Conservation (phyloP, 2,888 invertebrate species). For the Trachelus tabidus region DNA sequence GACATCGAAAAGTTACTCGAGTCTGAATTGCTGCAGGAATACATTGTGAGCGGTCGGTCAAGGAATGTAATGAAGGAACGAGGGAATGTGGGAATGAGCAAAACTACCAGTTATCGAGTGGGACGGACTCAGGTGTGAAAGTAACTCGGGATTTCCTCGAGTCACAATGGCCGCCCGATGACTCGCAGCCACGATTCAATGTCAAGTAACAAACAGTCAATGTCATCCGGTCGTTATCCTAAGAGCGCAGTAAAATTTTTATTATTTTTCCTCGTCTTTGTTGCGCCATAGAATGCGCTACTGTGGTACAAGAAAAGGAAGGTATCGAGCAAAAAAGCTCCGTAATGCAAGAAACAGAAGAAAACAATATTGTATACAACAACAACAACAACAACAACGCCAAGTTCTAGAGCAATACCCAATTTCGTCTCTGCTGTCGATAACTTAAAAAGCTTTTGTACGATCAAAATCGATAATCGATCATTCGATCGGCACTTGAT, state of each 20-base stretch:
- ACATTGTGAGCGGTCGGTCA: background rate
- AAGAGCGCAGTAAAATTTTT: background rate
- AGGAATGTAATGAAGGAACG: background rate
- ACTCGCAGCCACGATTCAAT: slow-evolving; percentile 3
- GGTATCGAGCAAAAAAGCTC: too few species aligned
- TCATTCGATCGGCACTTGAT: too few species aligned
- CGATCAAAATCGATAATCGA: too few species aligned
- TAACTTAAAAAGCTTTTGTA: too few species aligned
- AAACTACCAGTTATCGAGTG: background rate
- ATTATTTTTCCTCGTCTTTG: background rate
- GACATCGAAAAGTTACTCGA: background rate
- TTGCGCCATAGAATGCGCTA: background rate
- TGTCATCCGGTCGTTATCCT: slow-evolving; percentile 5
- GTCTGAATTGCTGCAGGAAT: background rate
- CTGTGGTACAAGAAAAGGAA: background rate
- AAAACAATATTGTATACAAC: too few species aligned
- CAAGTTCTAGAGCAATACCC: too few species aligned
- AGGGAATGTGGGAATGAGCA: background rate
- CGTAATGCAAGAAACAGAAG: too few species aligned
- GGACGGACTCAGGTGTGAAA: background rate
- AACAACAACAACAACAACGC: too few species aligned
- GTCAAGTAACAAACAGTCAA: slow-evolving; percentile 8
- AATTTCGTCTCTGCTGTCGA: too few species aligned
- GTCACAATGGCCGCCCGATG: slow-evolving; percentile 2
- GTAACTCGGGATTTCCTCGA: slow-evolving; percentile 7